These are phyloP conservation scores for Archips crataeganus DNA, from an alignment of 2,888 invertebrate species.

Conservation along the genomic window DNA sequence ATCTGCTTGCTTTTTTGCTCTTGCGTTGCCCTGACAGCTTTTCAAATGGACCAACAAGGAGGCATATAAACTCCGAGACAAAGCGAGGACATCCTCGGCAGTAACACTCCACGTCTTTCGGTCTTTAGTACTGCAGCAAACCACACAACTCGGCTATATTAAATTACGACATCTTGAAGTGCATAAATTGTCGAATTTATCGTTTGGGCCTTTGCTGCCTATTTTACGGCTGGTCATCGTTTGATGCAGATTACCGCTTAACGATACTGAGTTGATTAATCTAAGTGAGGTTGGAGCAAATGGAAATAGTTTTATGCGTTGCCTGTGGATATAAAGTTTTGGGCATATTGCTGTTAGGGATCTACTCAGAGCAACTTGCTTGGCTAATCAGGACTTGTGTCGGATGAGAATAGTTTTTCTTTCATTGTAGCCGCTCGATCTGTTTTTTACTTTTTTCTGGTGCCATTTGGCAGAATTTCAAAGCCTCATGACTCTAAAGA, in stretches of 20 bases:
- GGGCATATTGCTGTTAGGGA: slow-evolving; percentile 2
- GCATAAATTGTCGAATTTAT: slow-evolving; percentile 72
- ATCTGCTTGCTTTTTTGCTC: background rate
- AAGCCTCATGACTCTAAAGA: too few relatives aligned
- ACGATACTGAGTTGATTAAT: slow-evolving; percentile 37
- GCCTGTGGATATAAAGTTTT: slow-evolving; percentile 30
- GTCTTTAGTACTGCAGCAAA: slow-evolving; percentile 45
- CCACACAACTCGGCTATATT: slow-evolving; percentile 61
- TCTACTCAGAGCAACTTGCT: background rate
- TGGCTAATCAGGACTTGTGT: background rate
- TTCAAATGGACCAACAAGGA: slow-evolving; percentile 7
- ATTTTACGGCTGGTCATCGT: slow-evolving; percentile 51
- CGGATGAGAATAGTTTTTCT: background rate
- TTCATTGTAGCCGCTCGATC: background rate
- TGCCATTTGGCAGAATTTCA: background rate
- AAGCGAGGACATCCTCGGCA: background rate
- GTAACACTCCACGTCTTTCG: slow-evolving; percentile 45
- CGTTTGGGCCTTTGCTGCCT: slow-evolving; percentile 50
- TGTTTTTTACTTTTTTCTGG: background rate
- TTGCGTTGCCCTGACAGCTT: background rate
- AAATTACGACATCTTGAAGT: slow-evolving; percentile 66
- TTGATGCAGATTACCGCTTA: slow-evolving; percentile 45
- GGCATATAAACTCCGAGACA: background rate
- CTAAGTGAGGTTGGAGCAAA: slow-evolving; percentile 35
- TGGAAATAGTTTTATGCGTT: slow-evolving; percentile 34